Evolutionary conservation across 2,113 vertebrate species (phyloP).

Genomic region (Ceyx margarethae): DNA sequence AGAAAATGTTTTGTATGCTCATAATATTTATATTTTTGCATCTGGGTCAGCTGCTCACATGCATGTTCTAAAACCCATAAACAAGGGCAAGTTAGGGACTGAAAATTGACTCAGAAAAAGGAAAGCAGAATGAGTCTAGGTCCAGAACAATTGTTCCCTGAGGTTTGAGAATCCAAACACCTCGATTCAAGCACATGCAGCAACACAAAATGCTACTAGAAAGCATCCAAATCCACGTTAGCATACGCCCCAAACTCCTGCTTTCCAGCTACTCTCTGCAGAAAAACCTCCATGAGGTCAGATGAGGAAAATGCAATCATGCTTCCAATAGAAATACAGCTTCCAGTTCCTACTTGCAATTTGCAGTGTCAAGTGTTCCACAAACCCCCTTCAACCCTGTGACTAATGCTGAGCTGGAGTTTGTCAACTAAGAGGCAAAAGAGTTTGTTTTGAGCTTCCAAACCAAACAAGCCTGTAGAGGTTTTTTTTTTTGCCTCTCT

Average conservation of each 20-base stretch:
- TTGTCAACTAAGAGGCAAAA: not conserved
- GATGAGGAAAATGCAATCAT: not conserved
- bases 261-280: not conserved
- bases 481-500: not conserved
- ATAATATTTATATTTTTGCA: not conserved
- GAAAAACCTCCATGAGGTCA: not conserved
- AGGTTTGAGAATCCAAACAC: not conserved
- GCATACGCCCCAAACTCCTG: accelerated
- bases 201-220: not conserved
- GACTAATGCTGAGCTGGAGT: not conserved
- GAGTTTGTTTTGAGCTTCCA: not conserved
- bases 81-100: not conserved
- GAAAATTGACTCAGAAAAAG: not conserved
- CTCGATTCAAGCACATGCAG: accelerated
- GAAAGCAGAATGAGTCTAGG: not conserved
- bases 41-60: not conserved
- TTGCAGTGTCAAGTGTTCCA: not conserved
- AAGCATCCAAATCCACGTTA: not conserved
- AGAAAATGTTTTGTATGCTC: not conserved
- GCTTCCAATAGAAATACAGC: not conserved
- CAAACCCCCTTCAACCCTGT: not conserved
- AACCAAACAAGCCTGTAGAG: conserved; percentile 17
- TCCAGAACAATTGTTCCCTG: not conserved
- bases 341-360: not conserved
- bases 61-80: not conserved